A percentile compares a stretch with the other conserved stretches of the same genome.
Evolutionary conservation across 2,888 invertebrate species (phyloP).

Genomic region (Drosophila falleni): DNA sequence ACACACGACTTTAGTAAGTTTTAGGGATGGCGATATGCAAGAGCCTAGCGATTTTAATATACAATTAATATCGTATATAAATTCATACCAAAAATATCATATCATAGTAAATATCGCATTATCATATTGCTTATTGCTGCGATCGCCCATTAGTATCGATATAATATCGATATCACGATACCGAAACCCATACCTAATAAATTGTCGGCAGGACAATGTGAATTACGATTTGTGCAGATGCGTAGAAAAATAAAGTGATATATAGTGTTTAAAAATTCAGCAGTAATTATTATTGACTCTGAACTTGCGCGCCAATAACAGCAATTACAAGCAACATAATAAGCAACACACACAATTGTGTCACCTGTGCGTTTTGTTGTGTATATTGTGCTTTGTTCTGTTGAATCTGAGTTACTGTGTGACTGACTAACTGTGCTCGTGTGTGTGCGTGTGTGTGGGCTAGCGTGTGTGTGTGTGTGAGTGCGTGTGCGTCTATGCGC

Average conservation of each 20-base stretch:
- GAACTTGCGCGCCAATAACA: slow-evolving; percentile 31
- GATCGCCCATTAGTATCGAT: too few relatives aligned
- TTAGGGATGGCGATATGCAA: too few relatives aligned
- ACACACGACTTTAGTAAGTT: too few relatives aligned
- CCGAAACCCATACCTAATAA: too few relatives aligned
- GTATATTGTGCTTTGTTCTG: slow-evolving; percentile 52
- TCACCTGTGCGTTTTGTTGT: slow-evolving; percentile 27
- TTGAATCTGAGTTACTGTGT: slow-evolving; percentile 15
- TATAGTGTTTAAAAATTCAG: slow-evolving; percentile 24
- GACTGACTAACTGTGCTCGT: slow-evolving; percentile 8
- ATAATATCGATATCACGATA: too few relatives aligned
- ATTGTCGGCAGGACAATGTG: too few relatives aligned
- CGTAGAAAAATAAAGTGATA: slow-evolving; percentile 61
- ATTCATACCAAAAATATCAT: too few relatives aligned
- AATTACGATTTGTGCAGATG: slow-evolving; percentile 8
- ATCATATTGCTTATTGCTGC: too few relatives aligned
- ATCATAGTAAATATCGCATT: too few relatives aligned
- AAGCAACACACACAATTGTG: slow-evolving; percentile 14
- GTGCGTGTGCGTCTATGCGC: slow-evolving; percentile 39
- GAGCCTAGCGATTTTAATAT: too few relatives aligned
- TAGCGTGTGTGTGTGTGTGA: slow-evolving; percentile 1
- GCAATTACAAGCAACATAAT: slow-evolving; percentile 14
- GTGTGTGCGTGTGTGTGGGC: slow-evolving; percentile 2
- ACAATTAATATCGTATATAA: too few relatives aligned
- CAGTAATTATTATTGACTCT: slow-evolving; percentile 11